These are phyloP conservation scores for Fragariocoptes setiger DNA, from an alignment of 1,140 invertebrate species.

Conservation along the genomic window DNA sequence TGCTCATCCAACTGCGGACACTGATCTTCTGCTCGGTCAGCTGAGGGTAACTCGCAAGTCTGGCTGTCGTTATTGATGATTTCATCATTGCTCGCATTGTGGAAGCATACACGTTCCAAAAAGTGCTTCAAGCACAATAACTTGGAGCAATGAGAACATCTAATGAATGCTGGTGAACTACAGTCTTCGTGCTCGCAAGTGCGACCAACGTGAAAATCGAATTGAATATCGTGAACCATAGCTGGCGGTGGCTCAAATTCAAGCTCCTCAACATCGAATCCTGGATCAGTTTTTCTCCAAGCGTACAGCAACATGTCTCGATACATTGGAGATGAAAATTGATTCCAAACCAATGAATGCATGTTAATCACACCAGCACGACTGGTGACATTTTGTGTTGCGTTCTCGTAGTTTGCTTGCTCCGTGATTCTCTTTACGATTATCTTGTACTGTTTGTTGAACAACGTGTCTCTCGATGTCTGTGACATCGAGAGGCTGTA, in stretches of 20 bases:
- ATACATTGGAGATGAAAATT: not conserved
- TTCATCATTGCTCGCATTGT: not conserved
- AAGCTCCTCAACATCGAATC: no score
- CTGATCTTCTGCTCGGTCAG: no score
- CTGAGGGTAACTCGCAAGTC: no score
- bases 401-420: not conserved
- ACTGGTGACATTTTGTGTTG: not conserved
- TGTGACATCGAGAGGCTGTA: not conserved
- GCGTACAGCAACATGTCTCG: not conserved
- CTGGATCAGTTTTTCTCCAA: no score
- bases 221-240: not conserved
- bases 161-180: not conserved
- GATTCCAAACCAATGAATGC: not conserved
- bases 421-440: not conserved
- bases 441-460: not conserved
- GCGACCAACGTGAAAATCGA: not conserved
- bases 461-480: no score
- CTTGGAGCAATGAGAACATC: not conserved
- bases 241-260: no score
- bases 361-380: not conserved
- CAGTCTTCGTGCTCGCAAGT: not conserved
- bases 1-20: no score
- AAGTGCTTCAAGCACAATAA: conserved; percentile 1
- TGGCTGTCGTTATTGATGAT: no score
- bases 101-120: not conserved